Evolutionary conservation across 2,113 vertebrate species (phyloP).

Genomic region (Salvelinus sp.): DNA sequence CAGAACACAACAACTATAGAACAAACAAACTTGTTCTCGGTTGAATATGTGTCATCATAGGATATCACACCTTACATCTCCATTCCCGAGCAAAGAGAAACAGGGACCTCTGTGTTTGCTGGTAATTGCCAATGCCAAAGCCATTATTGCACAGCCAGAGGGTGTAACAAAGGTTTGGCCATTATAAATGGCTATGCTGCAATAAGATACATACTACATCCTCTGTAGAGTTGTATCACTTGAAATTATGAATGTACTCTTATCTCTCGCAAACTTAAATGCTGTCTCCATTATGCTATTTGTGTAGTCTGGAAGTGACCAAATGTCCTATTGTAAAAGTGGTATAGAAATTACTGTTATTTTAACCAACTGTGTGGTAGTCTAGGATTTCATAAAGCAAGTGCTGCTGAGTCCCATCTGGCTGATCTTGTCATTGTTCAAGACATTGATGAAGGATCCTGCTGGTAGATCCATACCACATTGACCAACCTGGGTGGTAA

Average conservation of each 20-base stretch:
- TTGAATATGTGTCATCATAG: not conserved
- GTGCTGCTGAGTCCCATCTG: not conserved
- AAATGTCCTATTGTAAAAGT: not conserved
- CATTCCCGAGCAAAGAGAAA: not conserved
- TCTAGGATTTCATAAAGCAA: not conserved
- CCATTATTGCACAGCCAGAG: not conserved
- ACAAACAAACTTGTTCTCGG: not conserved
- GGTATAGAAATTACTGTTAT: not conserved
- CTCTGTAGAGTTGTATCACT: not conserved
- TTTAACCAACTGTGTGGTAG: not conserved
- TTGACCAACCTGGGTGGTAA: slow-evolving; percentile 2
- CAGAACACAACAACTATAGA: not conserved
- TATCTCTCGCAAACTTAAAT: not conserved
- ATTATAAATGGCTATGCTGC: not conserved
- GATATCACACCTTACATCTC: not conserved
- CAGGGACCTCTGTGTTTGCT: not conserved
- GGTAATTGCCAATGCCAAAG: not conserved
- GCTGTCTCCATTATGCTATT: not conserved
- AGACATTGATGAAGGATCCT: not conserved
- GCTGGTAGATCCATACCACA: slow-evolving; percentile 9
- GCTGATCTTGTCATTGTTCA: not conserved
- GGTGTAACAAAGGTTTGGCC: not conserved
- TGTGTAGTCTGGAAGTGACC: too few species aligned
- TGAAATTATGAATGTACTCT: not conserved
- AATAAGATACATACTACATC: not conserved